phyloP scores from a whole-genome alignment of 2,888 invertebrate genomes.

The Habroteleia sp. region DNA sequence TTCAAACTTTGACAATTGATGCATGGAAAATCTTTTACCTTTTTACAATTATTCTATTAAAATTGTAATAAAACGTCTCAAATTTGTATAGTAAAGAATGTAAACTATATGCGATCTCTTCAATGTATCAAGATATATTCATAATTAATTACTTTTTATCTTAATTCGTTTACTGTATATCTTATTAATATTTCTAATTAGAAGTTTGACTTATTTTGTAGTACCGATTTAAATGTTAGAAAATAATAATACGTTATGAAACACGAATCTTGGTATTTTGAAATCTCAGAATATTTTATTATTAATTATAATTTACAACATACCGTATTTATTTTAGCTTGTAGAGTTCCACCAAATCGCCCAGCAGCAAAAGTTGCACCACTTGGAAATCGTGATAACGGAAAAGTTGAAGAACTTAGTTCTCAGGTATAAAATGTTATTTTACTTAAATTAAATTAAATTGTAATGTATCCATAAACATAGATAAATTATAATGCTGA shows the following conservation, averaged over 20 bases:
- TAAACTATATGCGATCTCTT: neutral
- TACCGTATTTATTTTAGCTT: too few relatives aligned
- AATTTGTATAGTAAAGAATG: neutral
- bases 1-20: neutral
- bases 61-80: conserved; percentile 34
- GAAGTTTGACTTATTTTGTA: too few relatives aligned
- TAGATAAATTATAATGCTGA: too few relatives aligned
- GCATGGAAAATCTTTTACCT: conserved; percentile 1
- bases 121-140: conserved; percentile 1
- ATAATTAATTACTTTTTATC: too few relatives aligned
- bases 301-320: too few relatives aligned
- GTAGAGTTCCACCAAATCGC: conserved; percentile 82
- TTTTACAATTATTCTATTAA: too few relatives aligned
- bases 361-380: conserved; percentile 77
- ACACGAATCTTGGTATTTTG: too few relatives aligned
- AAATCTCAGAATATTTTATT: too few relatives aligned
- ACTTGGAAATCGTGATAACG: conserved; percentile 81
- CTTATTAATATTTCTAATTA: too few relatives aligned
- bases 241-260: too few relatives aligned
- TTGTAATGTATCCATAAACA: neutral
- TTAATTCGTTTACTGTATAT: too few relatives aligned
- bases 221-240: too few relatives aligned
- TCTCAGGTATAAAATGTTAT: conserved; percentile 81
- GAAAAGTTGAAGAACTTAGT: conserved; percentile 84
- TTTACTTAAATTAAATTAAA: conserved; percentile 14